Evolutionary conservation across 64 coral and sea anemone species (phyloP).

Genomic region (Catalaphyllia jardinei): DNA sequence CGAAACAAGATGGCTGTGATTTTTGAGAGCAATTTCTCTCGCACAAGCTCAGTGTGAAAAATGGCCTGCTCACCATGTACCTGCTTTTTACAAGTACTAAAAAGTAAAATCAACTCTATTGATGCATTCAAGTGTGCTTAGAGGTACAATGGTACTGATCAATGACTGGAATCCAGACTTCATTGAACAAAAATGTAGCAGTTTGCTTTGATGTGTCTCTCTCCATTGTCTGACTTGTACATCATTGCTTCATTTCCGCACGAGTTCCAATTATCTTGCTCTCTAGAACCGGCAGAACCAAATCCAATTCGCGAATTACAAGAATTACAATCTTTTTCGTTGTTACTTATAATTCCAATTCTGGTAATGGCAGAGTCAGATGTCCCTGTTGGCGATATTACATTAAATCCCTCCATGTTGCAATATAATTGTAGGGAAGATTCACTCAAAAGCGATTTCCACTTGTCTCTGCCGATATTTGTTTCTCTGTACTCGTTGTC

Average conservation of each 20-base stretch:
- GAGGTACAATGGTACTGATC: no score
- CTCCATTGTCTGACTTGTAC: neutral
- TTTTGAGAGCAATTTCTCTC: no score
- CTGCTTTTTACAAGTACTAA: no score
- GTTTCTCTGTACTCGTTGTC: neutral
- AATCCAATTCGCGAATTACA: constrained; percentile 43
- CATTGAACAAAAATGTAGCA: constrained; percentile 22
- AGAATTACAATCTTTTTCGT: constrained; percentile 12
- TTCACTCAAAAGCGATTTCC: constrained; percentile 16
- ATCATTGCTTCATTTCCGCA: constrained; percentile 5
- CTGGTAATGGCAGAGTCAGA: neutral
- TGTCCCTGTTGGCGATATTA: neutral
- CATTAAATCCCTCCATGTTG: constrained; percentile 55
- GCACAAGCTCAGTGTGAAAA: neutral
- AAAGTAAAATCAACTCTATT: no score
- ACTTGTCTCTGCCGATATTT: neutral
- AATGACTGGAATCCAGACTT: neutral
- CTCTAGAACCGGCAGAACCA: neutral
- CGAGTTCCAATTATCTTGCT: neutral
- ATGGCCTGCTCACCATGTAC: no score
- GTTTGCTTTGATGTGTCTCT: constrained; percentile 7
- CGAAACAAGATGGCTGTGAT: no score
- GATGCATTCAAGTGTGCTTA: no score
- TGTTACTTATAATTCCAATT: constrained; percentile 31
- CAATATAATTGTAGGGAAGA: constrained; percentile 18